phyloP scores from a whole-genome alignment of 1,140 invertebrate genomes.

The Lutraria rhynchaena region DNA sequence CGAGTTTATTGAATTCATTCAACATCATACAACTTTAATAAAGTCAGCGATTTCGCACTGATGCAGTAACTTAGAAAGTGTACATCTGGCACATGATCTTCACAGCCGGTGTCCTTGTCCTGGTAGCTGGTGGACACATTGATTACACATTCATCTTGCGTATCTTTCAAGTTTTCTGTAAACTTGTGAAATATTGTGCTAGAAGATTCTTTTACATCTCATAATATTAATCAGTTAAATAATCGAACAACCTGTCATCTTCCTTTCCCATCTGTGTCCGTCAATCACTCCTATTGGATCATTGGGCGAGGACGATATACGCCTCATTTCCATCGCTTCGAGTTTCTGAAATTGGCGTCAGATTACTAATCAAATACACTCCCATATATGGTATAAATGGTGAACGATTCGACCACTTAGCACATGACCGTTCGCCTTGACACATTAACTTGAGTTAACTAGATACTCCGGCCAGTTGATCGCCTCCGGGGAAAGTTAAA shows the following conservation, averaged over 20 bases:
- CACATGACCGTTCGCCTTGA: constrained; percentile 49
- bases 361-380: constrained; percentile 47
- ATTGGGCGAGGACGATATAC: constrained; percentile 6
- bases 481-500: constrained; percentile 20
- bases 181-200: constrained; percentile 34
- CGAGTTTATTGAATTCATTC: no score
- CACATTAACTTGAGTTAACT: constrained; percentile 57
- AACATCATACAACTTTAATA: no score
- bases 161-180: neutral
- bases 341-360: constrained; percentile 10
- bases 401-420: constrained; percentile 21
- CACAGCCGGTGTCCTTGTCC: neutral
- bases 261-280: neutral
- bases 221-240: constrained; percentile 16
- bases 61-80: no score
- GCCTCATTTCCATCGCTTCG: constrained; percentile 1
- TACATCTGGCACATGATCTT: neutral
- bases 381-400: constrained; percentile 33
- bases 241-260: no score
- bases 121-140: neutral
- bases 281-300: constrained; percentile 17
- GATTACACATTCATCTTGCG: constrained; percentile 4
- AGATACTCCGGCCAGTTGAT: constrained; percentile 45
- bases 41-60: no score
- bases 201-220: constrained; percentile 15